Evolutionary conservation across 2,113 vertebrate species (phyloP).

Genomic region (Rhynchopsitta pachyrhyncha): DNA sequence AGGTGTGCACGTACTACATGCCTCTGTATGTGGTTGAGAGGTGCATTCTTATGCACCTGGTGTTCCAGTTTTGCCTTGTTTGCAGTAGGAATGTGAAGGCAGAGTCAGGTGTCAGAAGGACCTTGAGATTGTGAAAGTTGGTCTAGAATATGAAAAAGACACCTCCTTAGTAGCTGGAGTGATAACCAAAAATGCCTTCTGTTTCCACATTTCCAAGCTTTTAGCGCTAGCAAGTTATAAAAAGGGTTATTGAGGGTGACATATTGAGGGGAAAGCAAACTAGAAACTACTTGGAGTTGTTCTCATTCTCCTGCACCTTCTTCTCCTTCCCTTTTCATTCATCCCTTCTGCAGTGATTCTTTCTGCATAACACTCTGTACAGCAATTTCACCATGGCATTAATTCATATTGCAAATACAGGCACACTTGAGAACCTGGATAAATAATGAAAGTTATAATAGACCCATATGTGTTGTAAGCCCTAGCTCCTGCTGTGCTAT

Average conservation of each 20-base stretch:
- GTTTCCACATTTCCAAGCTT: not conserved
- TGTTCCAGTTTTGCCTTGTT: not conserved
- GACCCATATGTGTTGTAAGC: not conserved
- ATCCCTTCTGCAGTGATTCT: not conserved
- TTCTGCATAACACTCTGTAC: not conserved
- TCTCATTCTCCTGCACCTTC: not conserved
- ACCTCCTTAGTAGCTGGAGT: not conserved
- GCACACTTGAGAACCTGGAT: not conserved
- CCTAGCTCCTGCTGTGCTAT: not conserved
- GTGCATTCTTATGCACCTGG: not conserved
- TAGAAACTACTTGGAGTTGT: not conserved
- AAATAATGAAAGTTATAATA: not conserved
- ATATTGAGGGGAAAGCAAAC: not conserved
- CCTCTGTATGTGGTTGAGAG: not conserved
- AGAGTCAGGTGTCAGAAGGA: not conserved
- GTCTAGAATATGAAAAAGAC: not conserved
- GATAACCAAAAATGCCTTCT: fast-evolving
- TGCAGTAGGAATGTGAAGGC: not conserved
- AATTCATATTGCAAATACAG: not conserved
- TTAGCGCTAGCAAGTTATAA: not conserved
- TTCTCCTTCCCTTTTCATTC: not conserved
- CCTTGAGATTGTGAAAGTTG: not conserved
- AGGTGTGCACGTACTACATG: fast-evolving
- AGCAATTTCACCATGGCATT: not conserved
- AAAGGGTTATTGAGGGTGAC: not conserved